Percentiles rank a stretch among this genome's conserved stretches.
Conservation (phyloP, 2,888 invertebrate species). For the Punctoribates punctum region DNA sequence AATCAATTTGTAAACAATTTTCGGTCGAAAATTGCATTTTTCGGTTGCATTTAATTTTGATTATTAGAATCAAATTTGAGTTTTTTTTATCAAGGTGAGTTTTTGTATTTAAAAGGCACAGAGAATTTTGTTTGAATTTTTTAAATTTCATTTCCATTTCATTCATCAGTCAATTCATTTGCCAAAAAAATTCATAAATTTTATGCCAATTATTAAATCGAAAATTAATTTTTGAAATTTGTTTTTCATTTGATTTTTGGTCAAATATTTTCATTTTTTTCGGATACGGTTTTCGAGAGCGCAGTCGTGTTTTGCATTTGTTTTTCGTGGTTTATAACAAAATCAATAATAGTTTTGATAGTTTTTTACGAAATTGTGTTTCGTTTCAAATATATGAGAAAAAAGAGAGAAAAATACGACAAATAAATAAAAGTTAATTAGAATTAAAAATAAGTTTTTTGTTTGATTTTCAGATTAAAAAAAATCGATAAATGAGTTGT, state of each 20-base stretch:
- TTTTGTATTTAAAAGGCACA: neutral
- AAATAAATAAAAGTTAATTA: conserved; percentile 23
- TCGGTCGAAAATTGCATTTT: neutral
- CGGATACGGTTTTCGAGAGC: neutral
- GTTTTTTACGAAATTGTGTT: neutral
- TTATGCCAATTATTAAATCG: conserved; percentile 14
- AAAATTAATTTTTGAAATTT: neutral
- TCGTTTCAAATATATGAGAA: neutral
- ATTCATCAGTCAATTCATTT: conserved; percentile 6
- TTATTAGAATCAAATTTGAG: neutral
- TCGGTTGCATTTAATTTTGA: neutral
- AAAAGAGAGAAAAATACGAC: conserved; percentile 19
- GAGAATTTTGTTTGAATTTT: conserved; percentile 8
- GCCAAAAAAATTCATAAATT: neutral
- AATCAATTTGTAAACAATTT: neutral
- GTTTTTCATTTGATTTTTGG: neutral
- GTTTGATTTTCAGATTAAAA: no score
- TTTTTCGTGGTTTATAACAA: conserved; percentile 19
- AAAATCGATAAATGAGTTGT: no score
- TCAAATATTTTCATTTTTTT: neutral
- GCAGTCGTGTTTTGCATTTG: conserved; percentile 15
- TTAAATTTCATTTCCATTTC: conserved; percentile 7
- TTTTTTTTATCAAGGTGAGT: neutral
- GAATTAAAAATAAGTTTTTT: neutral
- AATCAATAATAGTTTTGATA: neutral